These are phyloP conservation scores for Nomada flava DNA, from an alignment of 2,888 invertebrate species.

Conservation along the genomic window DNA sequence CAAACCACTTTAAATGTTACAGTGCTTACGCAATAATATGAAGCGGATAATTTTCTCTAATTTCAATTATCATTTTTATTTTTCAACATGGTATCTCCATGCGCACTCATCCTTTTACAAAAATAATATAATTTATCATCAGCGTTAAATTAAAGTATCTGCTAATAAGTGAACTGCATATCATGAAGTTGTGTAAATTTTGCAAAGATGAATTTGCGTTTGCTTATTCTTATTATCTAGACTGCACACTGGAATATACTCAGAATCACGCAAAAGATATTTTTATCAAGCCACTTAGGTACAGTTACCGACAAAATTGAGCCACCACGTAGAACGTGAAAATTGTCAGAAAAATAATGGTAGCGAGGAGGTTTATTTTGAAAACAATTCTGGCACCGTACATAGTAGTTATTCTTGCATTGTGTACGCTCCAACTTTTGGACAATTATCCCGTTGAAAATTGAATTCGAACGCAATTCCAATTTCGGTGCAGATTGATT, in stretches of 20 bases:
- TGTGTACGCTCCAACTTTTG: too few species aligned
- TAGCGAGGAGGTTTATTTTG: too few species aligned
- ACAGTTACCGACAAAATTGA: neutral
- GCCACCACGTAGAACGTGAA: too few species aligned
- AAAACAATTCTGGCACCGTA: too few species aligned
- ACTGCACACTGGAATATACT: neutral
- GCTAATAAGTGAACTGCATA: neutral
- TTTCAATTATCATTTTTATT: neutral
- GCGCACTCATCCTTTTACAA: neutral
- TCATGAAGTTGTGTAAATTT: neutral
- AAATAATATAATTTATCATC: neutral
- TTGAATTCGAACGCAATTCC: too few species aligned
- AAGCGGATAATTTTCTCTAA: neutral
- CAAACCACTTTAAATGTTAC: conserved; percentile 5
- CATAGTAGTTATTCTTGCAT: too few species aligned
- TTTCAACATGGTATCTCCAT: neutral
- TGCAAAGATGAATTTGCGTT: neutral
- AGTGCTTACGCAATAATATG: neutral
- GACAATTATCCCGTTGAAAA: too few species aligned
- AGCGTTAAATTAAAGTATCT: neutral
- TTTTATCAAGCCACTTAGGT: neutral
- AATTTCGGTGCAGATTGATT: too few species aligned
- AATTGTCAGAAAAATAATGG: too few species aligned
- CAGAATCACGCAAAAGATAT: neutral
- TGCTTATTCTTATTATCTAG: neutral